Evolutionary conservation across 2,888 invertebrate species (phyloP).

Genomic region (Macropis europaea): DNA sequence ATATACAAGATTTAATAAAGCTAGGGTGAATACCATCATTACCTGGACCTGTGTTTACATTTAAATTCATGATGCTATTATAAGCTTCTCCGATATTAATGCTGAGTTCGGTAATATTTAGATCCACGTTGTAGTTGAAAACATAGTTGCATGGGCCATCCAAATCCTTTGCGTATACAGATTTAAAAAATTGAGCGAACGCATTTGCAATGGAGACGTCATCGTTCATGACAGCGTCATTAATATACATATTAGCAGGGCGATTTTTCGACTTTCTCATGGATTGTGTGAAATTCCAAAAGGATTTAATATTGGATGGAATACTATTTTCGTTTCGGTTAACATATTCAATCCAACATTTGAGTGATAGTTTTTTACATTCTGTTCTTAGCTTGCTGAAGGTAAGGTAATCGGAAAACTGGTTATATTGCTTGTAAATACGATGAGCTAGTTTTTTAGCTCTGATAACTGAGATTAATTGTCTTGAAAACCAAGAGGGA

Average conservation of each 20-base stretch:
- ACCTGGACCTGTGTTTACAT: neutral
- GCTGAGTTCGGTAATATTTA: neutral
- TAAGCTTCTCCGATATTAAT: neutral
- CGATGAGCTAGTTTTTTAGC: neutral
- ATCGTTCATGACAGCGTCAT: neutral
- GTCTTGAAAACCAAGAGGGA: neutral
- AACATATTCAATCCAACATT: neutral
- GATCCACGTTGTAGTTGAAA: neutral
- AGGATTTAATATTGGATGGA: neutral
- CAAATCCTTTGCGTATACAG: neutral
- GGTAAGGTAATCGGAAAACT: neutral
- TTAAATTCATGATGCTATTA: neutral
- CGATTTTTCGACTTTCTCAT: neutral
- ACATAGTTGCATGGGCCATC: neutral
- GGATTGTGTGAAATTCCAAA: neutral
- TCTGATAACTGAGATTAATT: neutral
- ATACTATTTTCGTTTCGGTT: neutral
- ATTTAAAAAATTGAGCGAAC: neutral
- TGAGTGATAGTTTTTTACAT: neutral
- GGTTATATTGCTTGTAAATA: neutral
- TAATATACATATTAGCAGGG: neutral
- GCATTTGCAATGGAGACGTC: neutral
- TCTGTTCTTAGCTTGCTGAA: neutral
- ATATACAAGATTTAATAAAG: too few species aligned
- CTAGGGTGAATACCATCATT: conserved; percentile 3